Base-by-base conservation (phyloP, 2,113 vertebrate genomes). In the Bambusicola thoracicus region DNA sequence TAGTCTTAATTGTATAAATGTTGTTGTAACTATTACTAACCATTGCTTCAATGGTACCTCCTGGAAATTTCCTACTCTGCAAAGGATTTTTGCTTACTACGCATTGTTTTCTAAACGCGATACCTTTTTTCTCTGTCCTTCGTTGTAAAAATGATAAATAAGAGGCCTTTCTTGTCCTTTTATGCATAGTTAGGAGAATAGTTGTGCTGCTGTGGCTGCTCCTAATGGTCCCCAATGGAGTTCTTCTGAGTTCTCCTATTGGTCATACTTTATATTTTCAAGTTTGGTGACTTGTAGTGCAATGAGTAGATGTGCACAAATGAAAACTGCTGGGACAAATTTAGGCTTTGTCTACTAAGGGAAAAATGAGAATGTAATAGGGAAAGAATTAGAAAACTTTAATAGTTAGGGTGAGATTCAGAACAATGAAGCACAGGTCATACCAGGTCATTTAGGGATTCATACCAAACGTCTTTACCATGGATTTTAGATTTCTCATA, bases 261-360 rank as follows among this genome's bases (percentile, higher is more conserved):
- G n/a, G 63, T 62, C 87, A 32, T 89, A 67, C 87, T 81, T 95
- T 27, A 51, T 65, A 25, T 75, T 89, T 93, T 89, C 34, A 32
- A 86, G 46, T 89, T 61, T 86, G 70, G 73, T 89, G 80, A 93
- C 51, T 69, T 56, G 77, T 55, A 11, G 61, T 55, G 55, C 55
- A 82, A 66, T 38, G 66, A 80, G 15, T 40, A 93, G 79, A 30
- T 8, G 10, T 65, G 46, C 8, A 56, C 70, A 79, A 78, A 65
- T 83, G 67, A 80, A 80, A 89, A 51, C 59, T 83, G 49, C 36
- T 29, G 34, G 80, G 43, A 38, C 49, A 82, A 56, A 69, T 13
- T 51, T 76, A 56, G 0, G 5, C 73, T 84, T 13, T 18, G 11
- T 59, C 36, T 63, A 41, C 15, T 40, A 10, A 24, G 34, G 17